Conservation (phyloP, 2,888 invertebrate genomes). For the Apodemia mormo region DNA sequence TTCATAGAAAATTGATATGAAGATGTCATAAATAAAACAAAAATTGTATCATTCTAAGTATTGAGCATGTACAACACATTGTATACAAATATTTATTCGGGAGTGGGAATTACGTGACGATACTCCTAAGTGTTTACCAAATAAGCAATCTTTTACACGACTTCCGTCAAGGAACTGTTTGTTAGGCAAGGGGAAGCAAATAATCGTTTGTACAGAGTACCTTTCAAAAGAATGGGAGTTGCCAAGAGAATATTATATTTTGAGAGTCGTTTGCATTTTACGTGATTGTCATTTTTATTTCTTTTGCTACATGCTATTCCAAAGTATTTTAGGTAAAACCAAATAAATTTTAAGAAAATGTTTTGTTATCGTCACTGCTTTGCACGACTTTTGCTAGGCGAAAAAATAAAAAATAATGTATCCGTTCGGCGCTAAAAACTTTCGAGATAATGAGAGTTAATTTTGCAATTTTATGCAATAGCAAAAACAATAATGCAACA, state of each 20-base stretch:
- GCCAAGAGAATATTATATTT: constrained; percentile 6
- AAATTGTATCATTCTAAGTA: neutral
- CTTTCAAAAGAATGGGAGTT: constrained; percentile 25
- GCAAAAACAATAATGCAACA: no score
- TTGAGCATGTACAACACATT: neutral
- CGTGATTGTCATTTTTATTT: constrained; percentile 25
- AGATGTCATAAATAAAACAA: neutral
- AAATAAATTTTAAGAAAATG: no score
- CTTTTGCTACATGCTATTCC: neutral
- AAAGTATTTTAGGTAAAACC: no score
- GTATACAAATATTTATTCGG: constrained; percentile 16
- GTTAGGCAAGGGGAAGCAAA: constrained; percentile 8
- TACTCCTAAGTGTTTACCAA: constrained; percentile 12
- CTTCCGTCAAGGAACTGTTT: constrained; percentile 29
- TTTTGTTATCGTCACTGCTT: no score
- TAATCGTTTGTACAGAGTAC: constrained; percentile 11
- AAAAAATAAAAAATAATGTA: no score
- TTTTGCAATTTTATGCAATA: no score
- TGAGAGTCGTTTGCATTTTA: constrained; percentile 18
- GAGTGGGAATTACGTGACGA: constrained; percentile 13
- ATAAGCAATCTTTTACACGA: constrained; percentile 18
- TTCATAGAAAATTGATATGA: no score
- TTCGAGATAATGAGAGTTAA: no score
- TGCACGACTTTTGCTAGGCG: no score
- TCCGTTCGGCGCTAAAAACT: no score